These are phyloP conservation scores for Nannobrachium achirus DNA, from an alignment of 2,113 vertebrate genomes.

Conservation along the genomic window DNA sequence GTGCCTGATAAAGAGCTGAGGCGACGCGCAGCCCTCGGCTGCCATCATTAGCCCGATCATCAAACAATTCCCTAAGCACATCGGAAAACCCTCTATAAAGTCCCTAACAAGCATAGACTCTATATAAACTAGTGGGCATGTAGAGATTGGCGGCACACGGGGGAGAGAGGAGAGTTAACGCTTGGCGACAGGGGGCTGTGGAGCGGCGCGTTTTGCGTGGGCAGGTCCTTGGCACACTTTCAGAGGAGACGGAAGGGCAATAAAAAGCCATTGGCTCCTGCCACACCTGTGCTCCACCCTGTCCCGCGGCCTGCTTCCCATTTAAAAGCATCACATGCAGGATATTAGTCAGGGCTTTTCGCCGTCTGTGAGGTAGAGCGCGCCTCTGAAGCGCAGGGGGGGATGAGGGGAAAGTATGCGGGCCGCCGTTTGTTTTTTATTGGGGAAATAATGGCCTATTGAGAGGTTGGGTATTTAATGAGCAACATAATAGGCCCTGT, in stretches of 20 bases:
- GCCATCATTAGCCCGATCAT: slow-evolving; percentile 75
- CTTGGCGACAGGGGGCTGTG: slow-evolving; percentile 58
- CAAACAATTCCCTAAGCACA: slow-evolving; percentile 76
- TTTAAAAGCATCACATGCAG: slow-evolving; percentile 82
- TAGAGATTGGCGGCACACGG: slow-evolving; percentile 43
- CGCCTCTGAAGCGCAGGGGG: slow-evolving; percentile 68
- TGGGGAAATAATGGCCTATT: slow-evolving; percentile 85
- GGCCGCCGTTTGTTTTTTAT: slow-evolving; percentile 80
- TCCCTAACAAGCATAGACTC: slow-evolving; percentile 72
- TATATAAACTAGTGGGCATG: slow-evolving; percentile 67
- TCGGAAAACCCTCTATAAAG: slow-evolving; percentile 75
- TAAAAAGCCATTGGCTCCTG: slow-evolving; percentile 77
- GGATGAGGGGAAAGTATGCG: slow-evolving; percentile 71
- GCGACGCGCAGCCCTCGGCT: slow-evolving; percentile 60
- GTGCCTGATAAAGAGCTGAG: slow-evolving; percentile 64
- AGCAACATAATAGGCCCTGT: slow-evolving; percentile 82
- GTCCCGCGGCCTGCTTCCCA: slow-evolving; percentile 76
- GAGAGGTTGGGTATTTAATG: slow-evolving; percentile 82
- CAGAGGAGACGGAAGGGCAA: slow-evolving; percentile 73
- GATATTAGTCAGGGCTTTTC: slow-evolving; percentile 81
- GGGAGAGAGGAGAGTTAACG: slow-evolving; percentile 62
- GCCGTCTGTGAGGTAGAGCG: slow-evolving; percentile 75
- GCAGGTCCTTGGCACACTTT: slow-evolving; percentile 79
- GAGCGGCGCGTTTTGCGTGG: slow-evolving; percentile 52
- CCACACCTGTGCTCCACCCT: slow-evolving; percentile 80